phyloP scores from a whole-genome alignment of 1,140 invertebrate species.

The Papilio glaucus region DNA sequence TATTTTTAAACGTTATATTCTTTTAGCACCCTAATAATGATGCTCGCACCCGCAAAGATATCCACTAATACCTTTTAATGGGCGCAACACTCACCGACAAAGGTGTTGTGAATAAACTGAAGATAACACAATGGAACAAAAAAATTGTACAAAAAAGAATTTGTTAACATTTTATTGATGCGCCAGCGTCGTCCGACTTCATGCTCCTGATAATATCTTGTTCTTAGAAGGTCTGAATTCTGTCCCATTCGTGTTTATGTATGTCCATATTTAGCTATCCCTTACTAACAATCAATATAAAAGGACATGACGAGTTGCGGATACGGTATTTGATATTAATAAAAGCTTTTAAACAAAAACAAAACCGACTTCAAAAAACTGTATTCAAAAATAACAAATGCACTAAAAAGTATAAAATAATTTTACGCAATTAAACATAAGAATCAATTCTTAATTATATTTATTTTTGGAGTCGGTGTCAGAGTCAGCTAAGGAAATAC shows the following conservation, averaged over 20 bases:
- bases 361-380: too few species aligned
- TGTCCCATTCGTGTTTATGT: constrained; percentile 44
- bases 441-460: too few species aligned
- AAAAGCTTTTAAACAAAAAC: too few species aligned
- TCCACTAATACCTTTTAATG: constrained; percentile 62
- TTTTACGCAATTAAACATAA: too few species aligned
- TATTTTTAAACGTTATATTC: not conserved
- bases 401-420: too few species aligned
- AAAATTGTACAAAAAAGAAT: constrained; percentile 53
- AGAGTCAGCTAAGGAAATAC: too few species aligned
- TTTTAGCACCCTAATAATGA: not conserved
- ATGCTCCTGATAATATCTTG: constrained; percentile 74
- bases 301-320: constrained; percentile 67
- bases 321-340: constrained; percentile 35
- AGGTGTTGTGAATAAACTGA: constrained; percentile 77
- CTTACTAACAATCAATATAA: constrained; percentile 66
- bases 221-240: constrained; percentile 64
- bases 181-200: constrained; percentile 67
- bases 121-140: constrained; percentile 59
- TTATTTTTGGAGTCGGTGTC: too few species aligned
- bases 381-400: too few species aligned
- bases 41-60: not conserved
- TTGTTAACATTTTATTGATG: constrained; percentile 63
- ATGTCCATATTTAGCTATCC: constrained; percentile 44
- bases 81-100: constrained; percentile 69